Evolutionary conservation across 1,140 invertebrate species (phyloP).

Genomic region (Tribolium madens): DNA sequence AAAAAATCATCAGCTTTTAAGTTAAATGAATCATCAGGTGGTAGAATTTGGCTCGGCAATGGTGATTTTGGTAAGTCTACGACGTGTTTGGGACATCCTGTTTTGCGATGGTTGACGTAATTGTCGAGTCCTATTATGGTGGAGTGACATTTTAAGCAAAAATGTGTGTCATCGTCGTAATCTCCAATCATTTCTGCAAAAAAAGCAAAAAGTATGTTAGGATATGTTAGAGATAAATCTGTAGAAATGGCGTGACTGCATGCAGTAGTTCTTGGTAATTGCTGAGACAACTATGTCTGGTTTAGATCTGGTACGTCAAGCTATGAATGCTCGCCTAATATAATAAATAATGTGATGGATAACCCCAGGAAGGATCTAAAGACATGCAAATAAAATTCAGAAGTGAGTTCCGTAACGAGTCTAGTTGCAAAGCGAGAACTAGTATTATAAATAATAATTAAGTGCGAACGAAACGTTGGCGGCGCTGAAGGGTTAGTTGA

Average conservation of each 20-base stretch:
- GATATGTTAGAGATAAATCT: conserved; percentile 36
- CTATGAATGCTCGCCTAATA: conserved; percentile 11
- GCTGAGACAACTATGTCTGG: conserved; percentile 2
- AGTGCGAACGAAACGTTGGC: conserved; percentile 32
- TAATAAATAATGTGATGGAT: conserved; percentile 8
- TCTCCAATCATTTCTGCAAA: conserved; percentile 65
- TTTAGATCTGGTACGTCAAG: not conserved
- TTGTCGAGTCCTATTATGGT: conserved; percentile 82
- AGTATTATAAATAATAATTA: conserved; percentile 50
- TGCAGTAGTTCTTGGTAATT: conserved; percentile 25
- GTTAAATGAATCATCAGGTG: conserved; percentile 65
- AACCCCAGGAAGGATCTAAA: not conserved
- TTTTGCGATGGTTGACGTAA: conserved; percentile 85
- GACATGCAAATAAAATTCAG: conserved; percentile 16
- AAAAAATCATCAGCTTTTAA: conserved; percentile 87
- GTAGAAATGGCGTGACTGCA: conserved; percentile 16
- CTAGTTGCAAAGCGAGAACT: not conserved
- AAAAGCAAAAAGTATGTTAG: not conserved
- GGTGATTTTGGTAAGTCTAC: conserved; percentile 66
- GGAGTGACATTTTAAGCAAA: conserved; percentile 86
- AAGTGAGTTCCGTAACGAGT: not conserved
- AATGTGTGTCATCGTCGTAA: conserved; percentile 83
- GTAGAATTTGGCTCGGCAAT: conserved; percentile 58
- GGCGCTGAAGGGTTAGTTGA: conserved; percentile 35
- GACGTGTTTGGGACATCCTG: conserved; percentile 67